Percentiles rank a stretch among this genome's conserved stretches.
Evolutionary conservation across 2,888 invertebrate species (phyloP).

Genomic region (Neoaliturus tenellus): DNA sequence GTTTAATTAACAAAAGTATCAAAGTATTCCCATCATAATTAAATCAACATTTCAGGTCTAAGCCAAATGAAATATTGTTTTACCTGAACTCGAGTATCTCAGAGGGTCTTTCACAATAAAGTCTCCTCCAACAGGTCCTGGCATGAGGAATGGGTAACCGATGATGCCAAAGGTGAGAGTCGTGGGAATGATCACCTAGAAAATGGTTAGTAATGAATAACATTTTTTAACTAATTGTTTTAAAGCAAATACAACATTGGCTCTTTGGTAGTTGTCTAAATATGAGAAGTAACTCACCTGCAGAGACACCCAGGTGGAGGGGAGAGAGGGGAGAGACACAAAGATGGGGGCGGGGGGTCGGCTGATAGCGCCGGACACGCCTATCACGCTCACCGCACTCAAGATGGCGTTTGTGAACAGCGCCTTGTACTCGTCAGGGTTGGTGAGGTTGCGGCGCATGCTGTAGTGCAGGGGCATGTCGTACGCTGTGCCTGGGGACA

Average conservation of each 20-base stretch:
- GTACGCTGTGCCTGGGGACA: constrained; percentile 77
- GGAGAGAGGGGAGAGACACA: constrained; percentile 89
- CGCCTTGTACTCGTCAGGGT: constrained; percentile 90
- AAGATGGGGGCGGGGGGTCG: constrained; percentile 93
- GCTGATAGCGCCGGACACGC: constrained; percentile 88
- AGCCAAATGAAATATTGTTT: too few relatives aligned
- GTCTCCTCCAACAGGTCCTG: constrained; percentile 96
- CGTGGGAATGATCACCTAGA: constrained; percentile 85
- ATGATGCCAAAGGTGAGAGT: constrained; percentile 91
- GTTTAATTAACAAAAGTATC: too few relatives aligned
- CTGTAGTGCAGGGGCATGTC: constrained; percentile 92
- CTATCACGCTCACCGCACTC: constrained; percentile 79
- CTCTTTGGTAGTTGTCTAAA: too few relatives aligned
- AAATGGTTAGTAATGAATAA: background rate
- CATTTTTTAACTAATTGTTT: too few relatives aligned
- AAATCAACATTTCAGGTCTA: too few relatives aligned
- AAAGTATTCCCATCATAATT: too few relatives aligned
- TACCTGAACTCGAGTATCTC: constrained; percentile 70
- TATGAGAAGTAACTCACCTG: constrained; percentile 69
- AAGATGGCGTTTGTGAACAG: constrained; percentile 80
- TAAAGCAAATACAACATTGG: too few relatives aligned
- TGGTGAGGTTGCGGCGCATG: constrained; percentile 80
- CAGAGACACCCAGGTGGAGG: constrained; percentile 92
- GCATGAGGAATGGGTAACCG: constrained; percentile 95
- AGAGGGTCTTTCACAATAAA: constrained; percentile 73